Percentiles rank a stretch among this genome's conserved stretches.
These are phyloP conservation scores for Bubo scandiacus DNA, from an alignment of 2,113 vertebrate genomes.

Conservation along the genomic window DNA sequence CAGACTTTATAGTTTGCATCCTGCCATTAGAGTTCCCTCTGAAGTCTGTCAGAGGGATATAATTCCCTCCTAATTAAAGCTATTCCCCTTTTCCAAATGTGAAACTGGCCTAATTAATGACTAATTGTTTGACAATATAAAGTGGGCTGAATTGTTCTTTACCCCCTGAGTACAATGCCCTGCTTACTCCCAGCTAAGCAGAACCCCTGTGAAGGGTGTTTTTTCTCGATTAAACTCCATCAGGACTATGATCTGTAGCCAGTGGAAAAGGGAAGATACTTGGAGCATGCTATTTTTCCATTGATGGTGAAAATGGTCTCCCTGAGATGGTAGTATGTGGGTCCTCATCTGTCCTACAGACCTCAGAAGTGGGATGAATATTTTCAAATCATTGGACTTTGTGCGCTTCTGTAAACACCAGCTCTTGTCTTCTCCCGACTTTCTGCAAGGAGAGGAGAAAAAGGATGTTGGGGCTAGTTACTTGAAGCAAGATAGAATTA, in stretches of 20 bases:
- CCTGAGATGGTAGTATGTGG: background rate
- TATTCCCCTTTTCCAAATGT: conserved; percentile 28
- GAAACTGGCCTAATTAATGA: conserved; percentile 50
- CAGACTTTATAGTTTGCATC: conserved; percentile 64
- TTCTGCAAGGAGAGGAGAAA: background rate
- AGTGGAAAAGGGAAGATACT: background rate
- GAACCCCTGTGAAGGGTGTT: background rate
- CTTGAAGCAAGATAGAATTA: background rate
- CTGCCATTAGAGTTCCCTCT: conserved; percentile 63
- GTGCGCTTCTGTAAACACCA: background rate
- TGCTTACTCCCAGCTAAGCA: background rate
- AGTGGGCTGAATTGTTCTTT: background rate
- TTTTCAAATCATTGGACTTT: background rate
- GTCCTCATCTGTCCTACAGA: background rate
- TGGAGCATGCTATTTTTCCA: background rate
- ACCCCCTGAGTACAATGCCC: background rate
- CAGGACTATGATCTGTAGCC: background rate
- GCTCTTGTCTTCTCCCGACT: background rate
- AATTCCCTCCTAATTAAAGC: conserved; percentile 50
- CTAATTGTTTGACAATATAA: conserved; percentile 46
- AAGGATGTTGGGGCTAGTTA: background rate
- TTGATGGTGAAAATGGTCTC: background rate
- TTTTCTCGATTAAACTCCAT: background rate
- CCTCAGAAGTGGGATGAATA: background rate
- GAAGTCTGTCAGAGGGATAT: conserved; percentile 50